These are phyloP conservation scores for Paracyclopina nana DNA, from an alignment of 1,140 invertebrate species.

Conservation along the genomic window DNA sequence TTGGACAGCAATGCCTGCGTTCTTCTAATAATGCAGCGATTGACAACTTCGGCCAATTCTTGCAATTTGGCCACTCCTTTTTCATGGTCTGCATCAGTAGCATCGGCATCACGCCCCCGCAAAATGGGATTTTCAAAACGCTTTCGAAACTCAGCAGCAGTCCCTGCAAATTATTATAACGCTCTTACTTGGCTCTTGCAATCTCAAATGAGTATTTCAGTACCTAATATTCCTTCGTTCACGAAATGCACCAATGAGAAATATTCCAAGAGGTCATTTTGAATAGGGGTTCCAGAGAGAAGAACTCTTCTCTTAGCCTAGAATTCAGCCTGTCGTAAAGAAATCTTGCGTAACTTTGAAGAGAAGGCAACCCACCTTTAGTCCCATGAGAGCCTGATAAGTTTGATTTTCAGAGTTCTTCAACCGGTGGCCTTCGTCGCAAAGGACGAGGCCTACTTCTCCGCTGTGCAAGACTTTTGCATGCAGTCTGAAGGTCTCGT, in stretches of 20 bases:
- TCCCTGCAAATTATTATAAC: too few species aligned
- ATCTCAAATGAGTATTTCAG: constrained; percentile 26
- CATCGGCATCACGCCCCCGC: constrained; percentile 74
- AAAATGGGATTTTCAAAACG: constrained; percentile 85
- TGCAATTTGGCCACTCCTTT: constrained; percentile 64
- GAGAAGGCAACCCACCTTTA: constrained; percentile 23
- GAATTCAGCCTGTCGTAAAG: constrained; percentile 46
- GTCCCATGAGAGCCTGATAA: constrained; percentile 52
- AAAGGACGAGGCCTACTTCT: constrained; percentile 85
- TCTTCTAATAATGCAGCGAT: constrained; percentile 86
- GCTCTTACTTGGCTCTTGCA: constrained; percentile 22
- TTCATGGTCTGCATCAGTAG: constrained; percentile 54
- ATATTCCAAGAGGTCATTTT: constrained; percentile 96
- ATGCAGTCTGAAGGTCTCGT: constrained; percentile 94
- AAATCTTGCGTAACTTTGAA: not conserved
- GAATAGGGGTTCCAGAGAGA: constrained; percentile 96
- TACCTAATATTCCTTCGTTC: constrained; percentile 86
- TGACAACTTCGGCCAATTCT: constrained; percentile 71
- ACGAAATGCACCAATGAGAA: constrained; percentile 97
- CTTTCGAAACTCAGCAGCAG: constrained; percentile 57
- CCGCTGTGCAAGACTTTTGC: constrained; percentile 62
- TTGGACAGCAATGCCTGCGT: constrained; percentile 87
- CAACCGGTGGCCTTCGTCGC: constrained; percentile 64
- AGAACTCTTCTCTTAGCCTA: constrained; percentile 69
- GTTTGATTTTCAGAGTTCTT: constrained; percentile 99